Conservation (phyloP, 2,888 invertebrate genomes). For the Platypus cylindrus region DNA sequence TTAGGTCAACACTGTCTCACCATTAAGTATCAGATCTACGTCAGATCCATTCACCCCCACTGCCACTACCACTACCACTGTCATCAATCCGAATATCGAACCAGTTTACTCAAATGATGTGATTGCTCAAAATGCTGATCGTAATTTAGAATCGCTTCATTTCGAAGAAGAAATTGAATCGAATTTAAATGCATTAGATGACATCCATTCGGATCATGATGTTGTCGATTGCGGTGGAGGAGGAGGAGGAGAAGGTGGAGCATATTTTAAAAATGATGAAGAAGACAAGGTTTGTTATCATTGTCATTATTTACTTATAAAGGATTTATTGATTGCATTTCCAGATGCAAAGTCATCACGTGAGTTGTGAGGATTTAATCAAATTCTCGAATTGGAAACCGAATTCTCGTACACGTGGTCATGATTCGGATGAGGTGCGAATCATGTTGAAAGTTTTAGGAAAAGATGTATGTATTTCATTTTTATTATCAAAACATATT, state of each 20-base stretch:
- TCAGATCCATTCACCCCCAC: slow-evolving; percentile 23
- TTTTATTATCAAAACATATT: neutral
- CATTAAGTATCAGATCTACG: slow-evolving; percentile 27
- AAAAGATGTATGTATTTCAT: slow-evolving; percentile 43
- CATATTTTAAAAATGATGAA: no score
- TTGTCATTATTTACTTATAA: no score
- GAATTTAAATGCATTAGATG: slow-evolving; percentile 46
- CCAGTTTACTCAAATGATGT: slow-evolving; percentile 28
- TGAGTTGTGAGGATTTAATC: slow-evolving; percentile 81
- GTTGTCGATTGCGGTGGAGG: slow-evolving; percentile 22
- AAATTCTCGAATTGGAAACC: slow-evolving; percentile 80
- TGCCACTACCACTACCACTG: no score
- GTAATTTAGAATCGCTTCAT: slow-evolving; percentile 35
- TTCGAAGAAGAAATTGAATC: slow-evolving; percentile 51
- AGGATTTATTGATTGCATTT: no score
- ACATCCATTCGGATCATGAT: slow-evolving; percentile 34
- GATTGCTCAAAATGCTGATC: slow-evolving; percentile 22
- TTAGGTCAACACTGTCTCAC: slow-evolving; percentile 36
- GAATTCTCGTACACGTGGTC: slow-evolving; percentile 67
- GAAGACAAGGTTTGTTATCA: no score
- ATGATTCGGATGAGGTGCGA: slow-evolving; percentile 83
- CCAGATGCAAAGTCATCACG: slow-evolving; percentile 51
- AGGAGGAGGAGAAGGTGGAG: no score
- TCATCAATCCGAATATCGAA: slow-evolving; percentile 16
- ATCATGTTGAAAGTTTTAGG: slow-evolving; percentile 83